Evolutionary conservation across 2,888 invertebrate species (phyloP).

Genomic region (Pheosia gnoma): DNA sequence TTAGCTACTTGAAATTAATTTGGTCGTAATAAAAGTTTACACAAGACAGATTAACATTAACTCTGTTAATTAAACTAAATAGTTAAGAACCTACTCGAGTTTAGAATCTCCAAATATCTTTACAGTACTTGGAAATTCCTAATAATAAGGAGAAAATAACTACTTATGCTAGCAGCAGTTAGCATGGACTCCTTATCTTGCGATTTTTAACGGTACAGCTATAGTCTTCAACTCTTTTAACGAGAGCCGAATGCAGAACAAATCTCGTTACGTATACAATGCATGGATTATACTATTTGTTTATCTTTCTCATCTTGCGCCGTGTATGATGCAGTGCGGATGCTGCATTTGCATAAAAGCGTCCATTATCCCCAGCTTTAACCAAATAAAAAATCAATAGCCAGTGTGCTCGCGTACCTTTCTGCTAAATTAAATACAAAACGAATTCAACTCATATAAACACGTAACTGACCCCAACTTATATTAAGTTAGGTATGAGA

Average conservation of each 20-base stretch:
- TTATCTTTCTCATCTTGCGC: constrained; percentile 43
- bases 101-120: no score
- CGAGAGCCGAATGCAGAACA: no score
- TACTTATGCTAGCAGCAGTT: no score
- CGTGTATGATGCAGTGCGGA: constrained; percentile 76
- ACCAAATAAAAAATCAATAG: constrained; percentile 80
- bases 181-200: no score
- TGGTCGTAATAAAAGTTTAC: neutral
- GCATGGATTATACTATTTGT: constrained; percentile 11
- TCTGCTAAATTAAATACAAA: constrained; percentile 29
- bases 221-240: no score
- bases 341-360: constrained; percentile 81
- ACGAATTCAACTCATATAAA: constrained; percentile 11
- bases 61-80: neutral
- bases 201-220: no score
- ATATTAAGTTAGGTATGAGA: no score
- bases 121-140: no score
- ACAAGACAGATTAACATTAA: neutral
- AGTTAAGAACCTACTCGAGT: no score
- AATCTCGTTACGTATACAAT: neutral
- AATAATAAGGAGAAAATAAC: no score
- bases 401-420: constrained; percentile 41
- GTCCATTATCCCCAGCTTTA: constrained; percentile 74
- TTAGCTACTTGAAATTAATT: constrained; percentile 22
- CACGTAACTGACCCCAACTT: neutral